phyloP scores from a whole-genome alignment of 2,797 vertebrate species.

The Rhabdophis nuchalis region DNA sequence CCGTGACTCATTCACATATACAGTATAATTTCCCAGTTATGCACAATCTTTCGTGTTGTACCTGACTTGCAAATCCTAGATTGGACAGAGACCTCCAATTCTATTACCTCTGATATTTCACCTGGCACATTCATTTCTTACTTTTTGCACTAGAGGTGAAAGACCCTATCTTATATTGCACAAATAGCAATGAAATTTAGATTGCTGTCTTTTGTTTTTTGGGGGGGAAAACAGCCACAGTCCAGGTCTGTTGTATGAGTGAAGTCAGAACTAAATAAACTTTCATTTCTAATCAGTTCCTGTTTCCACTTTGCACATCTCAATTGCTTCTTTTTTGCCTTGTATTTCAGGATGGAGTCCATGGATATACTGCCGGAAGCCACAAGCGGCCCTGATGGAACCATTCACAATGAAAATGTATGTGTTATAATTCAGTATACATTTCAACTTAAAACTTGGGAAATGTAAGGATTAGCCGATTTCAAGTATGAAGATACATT shows the following conservation, averaged over 20 bases:
- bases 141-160: not conserved
- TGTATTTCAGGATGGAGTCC: constrained; percentile 53
- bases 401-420: constrained; percentile 14
- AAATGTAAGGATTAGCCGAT: not conserved
- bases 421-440: rapidly evolving
- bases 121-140: not conserved
- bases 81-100: not conserved
- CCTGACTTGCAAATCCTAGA: not conserved
- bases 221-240: not conserved
- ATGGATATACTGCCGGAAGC: constrained; percentile 50
- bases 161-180: not conserved
- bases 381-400: rapidly evolving
- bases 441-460: not conserved
- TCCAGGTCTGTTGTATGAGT: not conserved
- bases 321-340: not conserved
- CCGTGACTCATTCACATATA: not conserved
- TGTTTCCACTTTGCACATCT: not conserved
- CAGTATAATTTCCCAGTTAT: not conserved
- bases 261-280: not conserved
- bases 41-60: not conserved
- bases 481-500: not conserved
- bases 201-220: not conserved
- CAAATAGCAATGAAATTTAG: not conserved
- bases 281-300: not conserved
- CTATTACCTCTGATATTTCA: not conserved